Evolutionary conservation across 2,888 invertebrate genomes (phyloP).

Genomic region (Machimus atricapillus): DNA sequence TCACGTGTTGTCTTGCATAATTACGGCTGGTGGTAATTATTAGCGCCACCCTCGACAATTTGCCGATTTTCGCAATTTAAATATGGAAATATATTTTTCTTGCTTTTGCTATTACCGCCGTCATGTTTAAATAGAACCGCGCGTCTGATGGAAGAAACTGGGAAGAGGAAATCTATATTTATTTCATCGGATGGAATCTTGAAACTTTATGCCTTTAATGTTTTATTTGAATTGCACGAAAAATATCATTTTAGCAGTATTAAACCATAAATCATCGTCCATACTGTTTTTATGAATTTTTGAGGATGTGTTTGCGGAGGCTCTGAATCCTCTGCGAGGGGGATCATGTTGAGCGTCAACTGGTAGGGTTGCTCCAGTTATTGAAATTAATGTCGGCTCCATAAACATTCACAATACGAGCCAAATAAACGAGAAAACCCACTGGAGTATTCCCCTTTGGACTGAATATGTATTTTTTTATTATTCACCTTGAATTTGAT

Average conservation of each 20-base stretch:
- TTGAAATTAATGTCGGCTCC: constrained; percentile 11
- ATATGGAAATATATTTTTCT: neutral
- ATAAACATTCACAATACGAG: constrained; percentile 1
- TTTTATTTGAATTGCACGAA: neutral
- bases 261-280: neutral
- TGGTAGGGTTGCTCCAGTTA: neutral
- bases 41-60: neutral
- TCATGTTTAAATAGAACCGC: neutral
- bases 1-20: constrained; percentile 6
- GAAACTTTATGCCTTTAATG: neutral
- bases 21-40: neutral
- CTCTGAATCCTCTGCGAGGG: neutral
- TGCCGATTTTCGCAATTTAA: neutral
- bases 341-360: neutral
- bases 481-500: neutral
- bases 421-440: neutral
- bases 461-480: neutral
- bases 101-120: neutral
- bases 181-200: neutral
- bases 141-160: neutral
- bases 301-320: neutral
- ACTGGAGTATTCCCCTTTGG: neutral
- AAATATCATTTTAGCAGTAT: constrained; percentile 10
- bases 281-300: neutral
- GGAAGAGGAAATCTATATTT: neutral